Conservation (phyloP, 2,888 invertebrate species). For the Limnephilus lunatus region DNA sequence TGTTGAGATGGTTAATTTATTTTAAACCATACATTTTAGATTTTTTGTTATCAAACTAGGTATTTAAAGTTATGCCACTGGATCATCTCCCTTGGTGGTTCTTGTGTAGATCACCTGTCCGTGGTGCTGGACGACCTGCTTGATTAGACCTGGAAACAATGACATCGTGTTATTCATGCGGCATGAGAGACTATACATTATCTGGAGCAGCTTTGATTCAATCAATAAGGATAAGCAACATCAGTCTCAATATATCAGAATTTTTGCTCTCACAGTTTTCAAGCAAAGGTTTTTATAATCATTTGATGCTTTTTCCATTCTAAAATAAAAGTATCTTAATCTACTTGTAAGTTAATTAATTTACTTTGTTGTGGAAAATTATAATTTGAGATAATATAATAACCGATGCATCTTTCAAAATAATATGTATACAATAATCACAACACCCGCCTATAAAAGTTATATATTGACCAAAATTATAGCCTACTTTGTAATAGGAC, state of each 20-base stretch:
- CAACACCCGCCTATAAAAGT: too few species aligned
- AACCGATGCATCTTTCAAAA: too few species aligned
- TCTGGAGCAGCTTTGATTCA: not conserved
- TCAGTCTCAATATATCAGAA: constrained; percentile 83
- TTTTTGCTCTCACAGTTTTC: constrained; percentile 69
- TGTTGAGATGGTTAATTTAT: constrained; percentile 50
- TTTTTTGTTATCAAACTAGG: constrained; percentile 58
- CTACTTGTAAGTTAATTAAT: not conserved
- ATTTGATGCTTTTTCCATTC: constrained; percentile 59
- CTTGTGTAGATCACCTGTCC: constrained; percentile 98
- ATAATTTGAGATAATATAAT: not conserved
- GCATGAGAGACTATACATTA: not conserved
- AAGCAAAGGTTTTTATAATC: constrained; percentile 68
- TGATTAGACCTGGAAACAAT: constrained; percentile 87
- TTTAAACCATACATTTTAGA: constrained; percentile 56
- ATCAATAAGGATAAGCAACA: constrained; percentile 55
- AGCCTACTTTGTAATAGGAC: too few species aligned
- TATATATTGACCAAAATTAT: too few species aligned
- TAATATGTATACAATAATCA: too few species aligned
- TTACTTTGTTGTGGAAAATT: not conserved
- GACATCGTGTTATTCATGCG: not conserved
- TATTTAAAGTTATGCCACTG: constrained; percentile 79
- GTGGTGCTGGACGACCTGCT: constrained; percentile 96
- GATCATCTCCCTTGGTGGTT: constrained; percentile 95
- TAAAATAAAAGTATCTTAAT: not conserved